Evolutionary conservation across 2,797 vertebrate species (phyloP).

Genomic region (Phalanger gymnotis): DNA sequence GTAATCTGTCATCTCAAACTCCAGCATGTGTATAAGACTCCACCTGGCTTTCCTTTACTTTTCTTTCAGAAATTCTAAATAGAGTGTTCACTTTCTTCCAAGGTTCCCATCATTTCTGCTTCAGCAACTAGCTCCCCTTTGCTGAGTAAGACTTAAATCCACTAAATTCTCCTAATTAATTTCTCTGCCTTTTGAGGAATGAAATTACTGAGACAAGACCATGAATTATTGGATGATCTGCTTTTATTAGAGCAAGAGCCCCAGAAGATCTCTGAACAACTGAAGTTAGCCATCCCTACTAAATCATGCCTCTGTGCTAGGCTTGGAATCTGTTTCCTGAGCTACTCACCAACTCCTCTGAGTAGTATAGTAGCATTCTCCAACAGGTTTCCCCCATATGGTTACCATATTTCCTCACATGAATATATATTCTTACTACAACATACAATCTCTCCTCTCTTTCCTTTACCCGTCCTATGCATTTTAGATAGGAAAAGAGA

Average conservation of each 20-base stretch:
- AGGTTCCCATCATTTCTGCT: neutral
- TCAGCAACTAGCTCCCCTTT: neutral
- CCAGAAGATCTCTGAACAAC: neutral
- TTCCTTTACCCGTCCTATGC: neutral
- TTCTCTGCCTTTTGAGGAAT: neutral
- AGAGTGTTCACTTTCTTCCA: neutral
- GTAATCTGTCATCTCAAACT: neutral
- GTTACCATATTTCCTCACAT: neutral
- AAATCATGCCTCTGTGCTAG: neutral
- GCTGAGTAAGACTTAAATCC: neutral
- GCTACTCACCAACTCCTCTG: neutral
- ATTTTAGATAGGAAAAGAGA: neutral
- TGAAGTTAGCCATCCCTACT: neutral
- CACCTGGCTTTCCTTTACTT: neutral
- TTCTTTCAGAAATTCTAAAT: neutral
- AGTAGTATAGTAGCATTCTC: neutral
- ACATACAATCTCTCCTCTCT: neutral
- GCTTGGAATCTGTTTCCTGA: neutral
- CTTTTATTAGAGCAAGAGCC: neutral
- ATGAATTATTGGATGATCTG: neutral
- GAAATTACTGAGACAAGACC: neutral
- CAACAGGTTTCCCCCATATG: neutral
- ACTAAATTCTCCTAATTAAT: neutral
- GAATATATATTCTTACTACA: neutral
- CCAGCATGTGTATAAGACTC: neutral